A percentile compares a stretch with the other conserved stretches of the same genome.
Evolutionary conservation across 2,888 invertebrate genomes (phyloP).

Genomic region (Chloroclysta siterata): DNA sequence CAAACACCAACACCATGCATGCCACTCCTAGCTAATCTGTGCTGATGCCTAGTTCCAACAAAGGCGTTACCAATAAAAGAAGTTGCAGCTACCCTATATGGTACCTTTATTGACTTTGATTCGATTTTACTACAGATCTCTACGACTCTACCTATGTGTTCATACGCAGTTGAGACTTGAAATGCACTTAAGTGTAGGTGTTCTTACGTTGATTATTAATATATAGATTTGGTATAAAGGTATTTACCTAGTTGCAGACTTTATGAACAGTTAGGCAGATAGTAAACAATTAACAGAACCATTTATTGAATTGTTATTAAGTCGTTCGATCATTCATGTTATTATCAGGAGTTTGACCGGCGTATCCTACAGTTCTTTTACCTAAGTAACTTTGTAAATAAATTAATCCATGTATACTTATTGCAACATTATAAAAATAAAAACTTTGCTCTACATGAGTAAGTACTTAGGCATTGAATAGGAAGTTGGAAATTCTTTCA

Average conservation of each 20-base stretch:
- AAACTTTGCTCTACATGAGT: not conserved
- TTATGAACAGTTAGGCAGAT: conserved; percentile 57
- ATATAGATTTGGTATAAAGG: not conserved
- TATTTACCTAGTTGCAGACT: conserved; percentile 3
- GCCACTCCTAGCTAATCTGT: conserved; percentile 27
- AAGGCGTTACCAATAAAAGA: conserved; percentile 27
- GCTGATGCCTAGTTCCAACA: conserved; percentile 26
- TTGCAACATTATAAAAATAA: conserved; percentile 7
- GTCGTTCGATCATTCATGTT: conserved; percentile 65
- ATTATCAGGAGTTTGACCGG: conserved; percentile 73
- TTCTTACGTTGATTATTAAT: conserved; percentile 50
- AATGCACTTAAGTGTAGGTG: conserved; percentile 42
- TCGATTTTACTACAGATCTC: too few relatives aligned
- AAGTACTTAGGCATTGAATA: too few relatives aligned
- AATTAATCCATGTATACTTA: conserved; percentile 10
- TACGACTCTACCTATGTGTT: not conserved
- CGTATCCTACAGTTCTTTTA: conserved; percentile 73
- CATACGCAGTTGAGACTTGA: not conserved
- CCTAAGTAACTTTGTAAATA: conserved; percentile 55
- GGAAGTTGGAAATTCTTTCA: too few relatives aligned
- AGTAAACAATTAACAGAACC: conserved; percentile 71
- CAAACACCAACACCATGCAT: conserved; percentile 35
- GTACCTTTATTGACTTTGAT: not conserved
- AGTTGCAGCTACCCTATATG: not conserved
- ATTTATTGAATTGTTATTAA: conserved; percentile 64